Conservation (phyloP, 2,888 invertebrate species). For the Campaea margaritaria region DNA sequence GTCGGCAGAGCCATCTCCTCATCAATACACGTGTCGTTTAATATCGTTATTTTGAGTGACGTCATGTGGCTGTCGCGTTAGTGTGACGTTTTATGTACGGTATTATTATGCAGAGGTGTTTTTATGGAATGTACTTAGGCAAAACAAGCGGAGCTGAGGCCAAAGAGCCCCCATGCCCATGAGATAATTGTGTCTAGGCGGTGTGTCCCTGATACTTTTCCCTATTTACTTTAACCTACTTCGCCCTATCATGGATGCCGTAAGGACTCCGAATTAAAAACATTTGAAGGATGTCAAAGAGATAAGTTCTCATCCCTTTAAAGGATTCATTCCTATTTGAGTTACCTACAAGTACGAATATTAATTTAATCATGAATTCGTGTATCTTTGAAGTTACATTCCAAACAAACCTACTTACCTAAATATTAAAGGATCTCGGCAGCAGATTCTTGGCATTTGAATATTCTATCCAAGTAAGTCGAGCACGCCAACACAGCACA, state of each 20-base stretch:
- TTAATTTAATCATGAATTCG: neutral
- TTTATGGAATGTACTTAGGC: neutral
- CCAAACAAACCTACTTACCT: conserved; percentile 8
- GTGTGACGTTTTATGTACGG: conserved; percentile 11
- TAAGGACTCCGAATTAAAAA: no score
- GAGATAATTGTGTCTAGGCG: no score
- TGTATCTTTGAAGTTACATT: neutral
- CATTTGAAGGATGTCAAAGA: no score
- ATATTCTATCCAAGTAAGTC: conserved; percentile 36
- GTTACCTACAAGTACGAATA: neutral
- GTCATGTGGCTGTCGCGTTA: conserved; percentile 19
- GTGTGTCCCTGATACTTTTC: no score
- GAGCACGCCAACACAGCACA: conserved; percentile 34
- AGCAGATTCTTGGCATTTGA: conserved; percentile 36
- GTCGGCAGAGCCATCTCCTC: conserved; percentile 56
- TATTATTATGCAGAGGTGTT: neutral
- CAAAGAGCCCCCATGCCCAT: no score
- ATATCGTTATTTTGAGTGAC: conserved; percentile 37
- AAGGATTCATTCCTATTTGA: no score
- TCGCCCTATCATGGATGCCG: no score
- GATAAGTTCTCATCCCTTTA: no score
- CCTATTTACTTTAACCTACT: no score
- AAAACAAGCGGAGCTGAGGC: no score
- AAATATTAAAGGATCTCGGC: conserved; percentile 31
- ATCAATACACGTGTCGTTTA: conserved; percentile 52